Percentiles rank a stretch among this genome's conserved stretches.
Conservation (phyloP, 2,888 invertebrate genomes). For the Coremacera marginata region DNA sequence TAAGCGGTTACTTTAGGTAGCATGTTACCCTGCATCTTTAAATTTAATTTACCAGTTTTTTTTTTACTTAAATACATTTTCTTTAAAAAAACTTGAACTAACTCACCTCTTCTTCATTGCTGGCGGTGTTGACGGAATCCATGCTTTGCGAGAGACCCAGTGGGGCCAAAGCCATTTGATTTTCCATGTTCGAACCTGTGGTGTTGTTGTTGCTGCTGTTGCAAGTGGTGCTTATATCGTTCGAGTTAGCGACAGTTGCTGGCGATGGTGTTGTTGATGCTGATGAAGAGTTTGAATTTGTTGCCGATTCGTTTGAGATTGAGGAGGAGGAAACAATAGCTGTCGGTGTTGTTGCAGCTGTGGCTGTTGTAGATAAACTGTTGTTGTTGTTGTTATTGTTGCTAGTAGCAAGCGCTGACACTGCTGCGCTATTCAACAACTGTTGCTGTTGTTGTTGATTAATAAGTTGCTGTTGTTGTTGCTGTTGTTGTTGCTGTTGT, state of each 20-base stretch:
- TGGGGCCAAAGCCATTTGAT: conserved; percentile 75
- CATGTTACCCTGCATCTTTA: too few relatives aligned
- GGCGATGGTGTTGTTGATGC: conserved; percentile 61
- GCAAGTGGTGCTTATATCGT: conserved; percentile 47
- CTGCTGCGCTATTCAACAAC: conserved; percentile 50
- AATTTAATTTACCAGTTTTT: too few relatives aligned
- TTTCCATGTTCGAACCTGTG: conserved; percentile 66
- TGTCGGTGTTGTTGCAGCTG: conserved; percentile 41
- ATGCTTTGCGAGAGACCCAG: conserved; percentile 94
- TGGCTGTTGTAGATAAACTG: conserved; percentile 40
- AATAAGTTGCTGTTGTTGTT: conserved; percentile 58
- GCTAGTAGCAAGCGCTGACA: conserved; percentile 45
- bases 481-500: conserved; percentile 56
- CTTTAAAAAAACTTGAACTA: conserved; percentile 64
- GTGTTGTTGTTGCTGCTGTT: conserved; percentile 50
- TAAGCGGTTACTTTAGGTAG: too few relatives aligned
- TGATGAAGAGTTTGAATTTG: conserved; percentile 56
- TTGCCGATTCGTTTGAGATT: conserved; percentile 54
- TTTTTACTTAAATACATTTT: too few relatives aligned
- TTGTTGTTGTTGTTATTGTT: conserved; percentile 48
- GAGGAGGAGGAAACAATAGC: conserved; percentile 14
- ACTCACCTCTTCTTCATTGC: conserved; percentile 95
- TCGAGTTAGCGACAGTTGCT: conserved; percentile 50
- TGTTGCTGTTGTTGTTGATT: conserved; percentile 56
- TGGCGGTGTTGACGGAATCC: conserved; percentile 96